phyloP scores from a whole-genome alignment of 2,888 invertebrate species.

The Dryobotodes eremita region DNA sequence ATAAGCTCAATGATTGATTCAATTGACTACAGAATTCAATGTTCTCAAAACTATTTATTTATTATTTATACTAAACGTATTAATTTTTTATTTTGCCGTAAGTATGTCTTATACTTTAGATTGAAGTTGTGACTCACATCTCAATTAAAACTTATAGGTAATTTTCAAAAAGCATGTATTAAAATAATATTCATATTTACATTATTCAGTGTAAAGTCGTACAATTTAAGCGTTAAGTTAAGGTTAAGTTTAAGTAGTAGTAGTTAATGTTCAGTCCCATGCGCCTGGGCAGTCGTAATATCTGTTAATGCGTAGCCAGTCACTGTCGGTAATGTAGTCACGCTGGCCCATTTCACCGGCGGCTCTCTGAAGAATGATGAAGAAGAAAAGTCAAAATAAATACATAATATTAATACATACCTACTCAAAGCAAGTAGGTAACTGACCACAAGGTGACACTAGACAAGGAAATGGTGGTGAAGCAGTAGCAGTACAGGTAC shows the following conservation, averaged over 20 bases:
- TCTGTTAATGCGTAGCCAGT: slow-evolving; percentile 87
- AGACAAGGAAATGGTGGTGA: neutral
- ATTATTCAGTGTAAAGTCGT: neutral
- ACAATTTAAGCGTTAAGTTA: neutral
- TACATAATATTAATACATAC: neutral
- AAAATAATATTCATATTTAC: slow-evolving; percentile 10
- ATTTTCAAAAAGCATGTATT: slow-evolving; percentile 40
- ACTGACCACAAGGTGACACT: neutral
- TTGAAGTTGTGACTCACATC: too few relatives aligned
- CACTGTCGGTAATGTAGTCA: slow-evolving; percentile 85
- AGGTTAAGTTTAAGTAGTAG: neutral
- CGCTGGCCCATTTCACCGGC: slow-evolving; percentile 88
- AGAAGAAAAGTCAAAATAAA: neutral
- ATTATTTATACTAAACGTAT: neutral
- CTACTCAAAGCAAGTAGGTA: neutral
- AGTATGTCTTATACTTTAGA: neutral
- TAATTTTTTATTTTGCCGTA: neutral
- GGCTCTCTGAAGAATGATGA: slow-evolving; percentile 76
- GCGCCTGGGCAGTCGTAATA: slow-evolving; percentile 88
- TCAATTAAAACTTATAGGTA: neutral
- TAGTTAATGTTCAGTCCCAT: slow-evolving; percentile 74
- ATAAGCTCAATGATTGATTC: slow-evolving; percentile 11
- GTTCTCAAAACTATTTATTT: neutral
- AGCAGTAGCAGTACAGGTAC: neutral
- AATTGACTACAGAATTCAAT: neutral